Base-by-base conservation (phyloP, 1,140 invertebrate genomes). In the Trinorchestia longiramus region DNA sequence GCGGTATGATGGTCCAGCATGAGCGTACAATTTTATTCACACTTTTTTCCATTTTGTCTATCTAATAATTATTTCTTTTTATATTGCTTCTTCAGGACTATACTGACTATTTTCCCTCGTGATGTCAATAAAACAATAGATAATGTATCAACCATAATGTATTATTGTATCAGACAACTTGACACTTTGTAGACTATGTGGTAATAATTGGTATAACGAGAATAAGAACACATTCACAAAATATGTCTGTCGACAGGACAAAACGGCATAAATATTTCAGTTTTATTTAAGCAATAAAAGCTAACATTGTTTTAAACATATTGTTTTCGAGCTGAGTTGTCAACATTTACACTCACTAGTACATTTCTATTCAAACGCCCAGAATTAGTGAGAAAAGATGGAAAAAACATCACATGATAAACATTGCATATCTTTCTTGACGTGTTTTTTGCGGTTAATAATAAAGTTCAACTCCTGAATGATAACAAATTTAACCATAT, bases 161-260 rank as follows among this genome's bases (percentile, higher is more conserved):
- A 90, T 90, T 90, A 90, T 90, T 90, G 88, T 90, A 90, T 90
- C 41, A 90, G 88, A 90, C 88, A 90, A 90, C 0, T 42, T 90
- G 88, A 90, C 88, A 43, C 88, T 4, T 42, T 42, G 43, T 90
- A 41, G 88, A 90, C 88, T 90, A 90, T 90, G 23, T 90, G 88
- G 43, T 43, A 90, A 90, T 90, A 90, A 77, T 77, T 77, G 4
- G 43, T 90, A 90, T 90, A 90, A 41, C 88, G 43, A 90, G 88
- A 42, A 90, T 90, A 90, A 43, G 43, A 90, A 90, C 88, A 90
- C 43, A 90, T 90, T 90, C 41, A 90, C 43, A 43, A 90, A 90
- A 77, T 77, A 77, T 77, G 28, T 77, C 36, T 77, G 62, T 77
- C 62, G 11, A 77, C 62, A 11, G 8, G 62, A 77, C 62, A 77